phyloP scores from a whole-genome alignment of 2,113 vertebrate genomes.

The Onychorhynchus coronatus region DNA sequence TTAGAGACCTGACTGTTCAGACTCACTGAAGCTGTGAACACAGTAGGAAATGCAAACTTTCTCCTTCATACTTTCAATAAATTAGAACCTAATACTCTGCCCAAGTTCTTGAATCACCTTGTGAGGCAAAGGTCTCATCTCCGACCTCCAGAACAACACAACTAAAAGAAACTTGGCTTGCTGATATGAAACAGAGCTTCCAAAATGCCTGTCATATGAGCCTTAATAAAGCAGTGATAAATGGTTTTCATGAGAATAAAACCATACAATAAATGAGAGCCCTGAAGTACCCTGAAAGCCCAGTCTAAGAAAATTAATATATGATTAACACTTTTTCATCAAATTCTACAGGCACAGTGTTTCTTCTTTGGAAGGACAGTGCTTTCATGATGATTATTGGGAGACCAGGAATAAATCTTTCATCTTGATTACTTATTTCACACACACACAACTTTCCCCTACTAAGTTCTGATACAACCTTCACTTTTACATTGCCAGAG shows the following conservation, averaged over 20 bases:
- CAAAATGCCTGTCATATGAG: not conserved
- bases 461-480: not conserved
- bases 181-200: not conserved
- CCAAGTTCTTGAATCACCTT: not conserved
- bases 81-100: not conserved
- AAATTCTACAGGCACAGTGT: not conserved
- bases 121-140: not conserved
- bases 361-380: not conserved
- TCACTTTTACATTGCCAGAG: not conserved
- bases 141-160: not conserved
- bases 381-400: not conserved
- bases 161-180: not conserved
- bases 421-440: not conserved
- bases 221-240: not conserved
- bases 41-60: not conserved
- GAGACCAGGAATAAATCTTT: not conserved
- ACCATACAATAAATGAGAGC: not conserved
- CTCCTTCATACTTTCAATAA: not conserved
- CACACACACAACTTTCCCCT: rapidly evolving
- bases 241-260: not conserved
- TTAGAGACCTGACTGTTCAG: not conserved
- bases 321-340: not conserved
- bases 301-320: not conserved
- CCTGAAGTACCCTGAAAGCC: not conserved
- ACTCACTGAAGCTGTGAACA: not conserved